Conservation (phyloP, 2,113 vertebrate species). For the Ursus arctos region DNA sequence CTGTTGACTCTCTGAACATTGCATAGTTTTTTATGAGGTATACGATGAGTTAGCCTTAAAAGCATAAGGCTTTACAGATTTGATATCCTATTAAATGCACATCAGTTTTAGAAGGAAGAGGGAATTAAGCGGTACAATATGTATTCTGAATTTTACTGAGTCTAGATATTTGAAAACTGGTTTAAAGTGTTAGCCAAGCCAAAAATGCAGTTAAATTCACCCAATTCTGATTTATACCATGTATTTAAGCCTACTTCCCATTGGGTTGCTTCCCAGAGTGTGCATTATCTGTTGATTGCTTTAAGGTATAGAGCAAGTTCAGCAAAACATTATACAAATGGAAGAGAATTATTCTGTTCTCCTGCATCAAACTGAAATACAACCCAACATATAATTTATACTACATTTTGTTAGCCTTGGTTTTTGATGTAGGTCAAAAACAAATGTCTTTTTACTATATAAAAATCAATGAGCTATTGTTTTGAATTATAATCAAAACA, state of each 20-base stretch:
- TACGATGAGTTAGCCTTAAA: constrained; percentile 52
- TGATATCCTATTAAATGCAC: constrained; percentile 42
- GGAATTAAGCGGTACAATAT: neutral
- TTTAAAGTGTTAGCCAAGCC: constrained; percentile 72
- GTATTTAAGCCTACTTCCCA: constrained; percentile 37
- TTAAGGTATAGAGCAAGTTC: constrained; percentile 67
- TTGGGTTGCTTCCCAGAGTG: constrained; percentile 50
- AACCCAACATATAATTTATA: constrained; percentile 26
- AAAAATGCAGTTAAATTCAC: constrained; percentile 66
- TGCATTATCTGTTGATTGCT: constrained; percentile 63
- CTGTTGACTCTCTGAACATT: neutral
- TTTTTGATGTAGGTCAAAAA: constrained; percentile 22
- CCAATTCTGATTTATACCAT: constrained; percentile 68
- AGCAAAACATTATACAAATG: constrained; percentile 58
- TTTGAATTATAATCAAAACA: neutral
- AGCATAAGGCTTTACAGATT: constrained; percentile 28
- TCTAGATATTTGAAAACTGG: constrained; percentile 55
- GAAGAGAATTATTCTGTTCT: constrained; percentile 45
- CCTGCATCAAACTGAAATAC: neutral
- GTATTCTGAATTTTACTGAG: constrained; percentile 64
- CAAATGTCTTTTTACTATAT: constrained; percentile 1
- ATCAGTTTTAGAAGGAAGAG: constrained; percentile 4
- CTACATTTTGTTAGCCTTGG: neutral
- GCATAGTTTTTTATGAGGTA: constrained; percentile 32
- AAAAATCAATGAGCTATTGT: neutral